phyloP scores from a whole-genome alignment of 2,113 vertebrate genomes.

The Xiphophorus couchianus region DNA sequence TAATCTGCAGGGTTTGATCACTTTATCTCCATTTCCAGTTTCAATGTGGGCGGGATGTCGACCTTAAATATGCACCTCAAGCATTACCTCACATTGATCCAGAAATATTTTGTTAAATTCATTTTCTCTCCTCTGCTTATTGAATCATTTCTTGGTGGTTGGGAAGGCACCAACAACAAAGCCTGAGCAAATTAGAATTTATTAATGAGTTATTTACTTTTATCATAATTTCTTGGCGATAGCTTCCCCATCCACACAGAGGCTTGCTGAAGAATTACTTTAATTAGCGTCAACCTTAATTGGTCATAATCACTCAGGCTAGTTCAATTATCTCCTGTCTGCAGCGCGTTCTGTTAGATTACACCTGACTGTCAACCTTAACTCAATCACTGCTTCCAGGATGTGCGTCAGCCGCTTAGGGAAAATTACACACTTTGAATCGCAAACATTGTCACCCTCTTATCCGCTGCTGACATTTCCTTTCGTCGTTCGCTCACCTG shows the following conservation, averaged over 20 bases:
- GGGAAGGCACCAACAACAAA: neutral
- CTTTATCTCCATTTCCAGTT: slow-evolving; percentile 12
- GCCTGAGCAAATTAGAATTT: neutral
- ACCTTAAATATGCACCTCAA: neutral
- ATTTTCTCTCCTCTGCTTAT: neutral
- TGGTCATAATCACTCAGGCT: slow-evolving; percentile 37
- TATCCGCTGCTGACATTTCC: slow-evolving; percentile 11
- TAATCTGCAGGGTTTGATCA: neutral
- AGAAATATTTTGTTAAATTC: neutral
- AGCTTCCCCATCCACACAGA: neutral
- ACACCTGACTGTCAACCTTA: slow-evolving; percentile 38
- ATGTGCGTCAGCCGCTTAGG: slow-evolving; percentile 40
- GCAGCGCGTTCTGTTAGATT: slow-evolving; percentile 30
- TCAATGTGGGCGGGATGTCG: neutral
- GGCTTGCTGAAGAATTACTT: slow-evolving; percentile 24
- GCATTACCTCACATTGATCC: slow-evolving; percentile 8
- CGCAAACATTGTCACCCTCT: slow-evolving; percentile 38
- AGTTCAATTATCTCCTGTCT: slow-evolving; percentile 45
- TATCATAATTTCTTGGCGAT: neutral
- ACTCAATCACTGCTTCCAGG: slow-evolving; percentile 44
- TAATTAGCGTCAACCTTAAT: slow-evolving; percentile 42
- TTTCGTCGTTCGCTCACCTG: slow-evolving; percentile 8
- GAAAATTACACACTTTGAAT: slow-evolving; percentile 44
- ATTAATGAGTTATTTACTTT: slow-evolving; percentile 14
- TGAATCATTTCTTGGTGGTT: neutral